Percentiles rank a stretch among this genome's conserved stretches.
Conservation (phyloP, 2,113 vertebrate species). For the Orthonyx spaldingii region DNA sequence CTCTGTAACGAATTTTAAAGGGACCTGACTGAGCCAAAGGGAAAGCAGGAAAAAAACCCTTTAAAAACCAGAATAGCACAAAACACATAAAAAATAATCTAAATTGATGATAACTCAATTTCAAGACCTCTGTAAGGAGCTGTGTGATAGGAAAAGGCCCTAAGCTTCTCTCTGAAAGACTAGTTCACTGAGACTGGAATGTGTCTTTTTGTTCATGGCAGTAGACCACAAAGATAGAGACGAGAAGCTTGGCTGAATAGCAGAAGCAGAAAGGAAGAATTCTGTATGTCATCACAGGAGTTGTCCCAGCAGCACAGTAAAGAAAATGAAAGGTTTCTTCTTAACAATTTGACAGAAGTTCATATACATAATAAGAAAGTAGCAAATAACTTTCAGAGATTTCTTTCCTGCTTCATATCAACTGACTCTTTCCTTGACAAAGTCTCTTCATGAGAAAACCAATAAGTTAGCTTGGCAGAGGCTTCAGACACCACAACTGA, state of each 20-base stretch:
- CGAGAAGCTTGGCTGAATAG: not conserved
- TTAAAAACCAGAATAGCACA: not conserved
- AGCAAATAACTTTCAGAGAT: not conserved
- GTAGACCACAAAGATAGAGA: not conserved
- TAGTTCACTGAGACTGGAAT: not conserved
- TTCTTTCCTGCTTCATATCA: not conserved
- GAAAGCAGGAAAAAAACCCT: not conserved
- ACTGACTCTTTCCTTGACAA: not conserved
- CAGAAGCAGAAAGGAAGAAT: not conserved
- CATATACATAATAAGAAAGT: not conserved
- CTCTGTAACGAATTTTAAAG: conserved; percentile 4
- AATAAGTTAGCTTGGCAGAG: not conserved
- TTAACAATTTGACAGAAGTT: not conserved
- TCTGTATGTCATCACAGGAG: not conserved
- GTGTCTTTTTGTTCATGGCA: not conserved
- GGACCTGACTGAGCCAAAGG: not conserved
- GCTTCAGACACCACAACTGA: not conserved
- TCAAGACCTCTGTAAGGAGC: not conserved
- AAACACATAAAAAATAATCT: not conserved
- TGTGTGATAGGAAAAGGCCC: not conserved
- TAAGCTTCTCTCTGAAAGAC: not conserved
- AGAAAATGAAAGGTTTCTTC: not conserved
- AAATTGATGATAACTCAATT: not conserved
- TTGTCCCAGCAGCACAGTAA: not conserved
- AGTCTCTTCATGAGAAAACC: not conserved